Evolutionary conservation across 2,113 vertebrate species (phyloP).

Genomic region (Bettongia penicillata): DNA sequence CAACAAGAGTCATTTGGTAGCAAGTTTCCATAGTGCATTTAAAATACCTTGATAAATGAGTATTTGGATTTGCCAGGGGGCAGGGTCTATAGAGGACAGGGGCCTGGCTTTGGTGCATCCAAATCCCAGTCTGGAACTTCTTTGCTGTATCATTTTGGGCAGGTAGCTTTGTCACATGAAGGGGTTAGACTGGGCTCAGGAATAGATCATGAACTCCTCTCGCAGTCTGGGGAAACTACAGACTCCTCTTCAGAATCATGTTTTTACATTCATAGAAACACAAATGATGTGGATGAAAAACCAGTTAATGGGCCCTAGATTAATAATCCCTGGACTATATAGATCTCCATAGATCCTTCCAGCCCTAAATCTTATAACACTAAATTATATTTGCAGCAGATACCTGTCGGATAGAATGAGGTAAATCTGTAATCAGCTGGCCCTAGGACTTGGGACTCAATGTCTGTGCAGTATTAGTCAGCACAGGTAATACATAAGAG

Average conservation of each 20-base stretch:
- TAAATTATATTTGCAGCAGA: background rate
- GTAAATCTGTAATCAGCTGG: background rate
- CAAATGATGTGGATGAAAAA: background rate
- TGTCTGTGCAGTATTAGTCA: background rate
- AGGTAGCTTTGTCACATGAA: background rate
- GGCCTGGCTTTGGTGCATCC: background rate
- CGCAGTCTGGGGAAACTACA: background rate
- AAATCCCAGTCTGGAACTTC: background rate
- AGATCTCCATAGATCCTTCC: background rate
- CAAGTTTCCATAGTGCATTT: background rate
- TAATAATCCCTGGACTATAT: background rate
- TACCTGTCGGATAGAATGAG: background rate
- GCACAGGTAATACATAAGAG: background rate
- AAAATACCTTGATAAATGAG: background rate
- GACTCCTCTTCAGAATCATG: background rate
- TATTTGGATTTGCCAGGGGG: background rate
- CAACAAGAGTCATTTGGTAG: background rate
- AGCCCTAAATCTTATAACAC: background rate
- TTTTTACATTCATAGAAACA: background rate
- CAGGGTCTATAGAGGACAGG: background rate
- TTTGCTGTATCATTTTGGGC: background rate
- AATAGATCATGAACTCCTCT: background rate
- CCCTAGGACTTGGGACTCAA: background rate
- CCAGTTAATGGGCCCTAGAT: background rate
- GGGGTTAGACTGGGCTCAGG: background rate